phyloP scores from a whole-genome alignment of 2,797 vertebrate species.

The Gastrophryne carolinensis region DNA sequence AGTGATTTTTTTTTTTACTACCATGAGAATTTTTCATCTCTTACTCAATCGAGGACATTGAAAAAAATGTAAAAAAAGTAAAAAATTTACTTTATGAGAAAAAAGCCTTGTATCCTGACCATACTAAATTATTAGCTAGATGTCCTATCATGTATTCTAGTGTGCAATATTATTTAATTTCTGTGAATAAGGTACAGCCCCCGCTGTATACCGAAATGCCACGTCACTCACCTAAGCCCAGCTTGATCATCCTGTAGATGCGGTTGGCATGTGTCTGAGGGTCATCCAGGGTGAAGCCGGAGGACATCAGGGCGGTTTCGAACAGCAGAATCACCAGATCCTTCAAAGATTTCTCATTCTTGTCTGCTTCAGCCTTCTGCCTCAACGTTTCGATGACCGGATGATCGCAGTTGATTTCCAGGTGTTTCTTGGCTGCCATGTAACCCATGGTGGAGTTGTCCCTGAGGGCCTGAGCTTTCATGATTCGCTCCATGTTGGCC shows the following conservation, averaged over 20 bases:
- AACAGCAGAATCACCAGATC: constrained; percentile 92
- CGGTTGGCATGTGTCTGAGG: constrained; percentile 93
- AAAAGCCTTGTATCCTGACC: too few species aligned
- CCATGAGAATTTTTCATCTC: too few species aligned
- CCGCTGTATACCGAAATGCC: too few species aligned
- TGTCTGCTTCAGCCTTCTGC: constrained; percentile 86
- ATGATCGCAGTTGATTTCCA: constrained; percentile 90
- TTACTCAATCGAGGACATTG: too few species aligned
- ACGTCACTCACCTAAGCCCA: constrained; percentile 83
- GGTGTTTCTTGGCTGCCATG: constrained; percentile 96
- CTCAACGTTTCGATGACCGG: constrained; percentile 89
- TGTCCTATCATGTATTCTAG: too few species aligned
- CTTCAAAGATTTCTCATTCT: constrained; percentile 95
- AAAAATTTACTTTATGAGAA: too few species aligned
- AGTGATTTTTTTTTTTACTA: too few species aligned
- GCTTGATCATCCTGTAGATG: constrained; percentile 96
- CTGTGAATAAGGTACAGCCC: too few species aligned
- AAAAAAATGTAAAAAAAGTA: too few species aligned
- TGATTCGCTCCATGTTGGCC: constrained; percentile 97
- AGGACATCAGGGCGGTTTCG: constrained; percentile 87
- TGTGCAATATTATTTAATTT: too few species aligned
- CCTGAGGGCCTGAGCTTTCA: constrained; percentile 91
- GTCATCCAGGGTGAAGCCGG: constrained; percentile 90
- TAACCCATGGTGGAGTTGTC: constrained; percentile 97
- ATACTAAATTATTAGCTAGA: too few species aligned